Conservation (phyloP, 2,888 invertebrate species). For the Apomyelois bistriatella region DNA sequence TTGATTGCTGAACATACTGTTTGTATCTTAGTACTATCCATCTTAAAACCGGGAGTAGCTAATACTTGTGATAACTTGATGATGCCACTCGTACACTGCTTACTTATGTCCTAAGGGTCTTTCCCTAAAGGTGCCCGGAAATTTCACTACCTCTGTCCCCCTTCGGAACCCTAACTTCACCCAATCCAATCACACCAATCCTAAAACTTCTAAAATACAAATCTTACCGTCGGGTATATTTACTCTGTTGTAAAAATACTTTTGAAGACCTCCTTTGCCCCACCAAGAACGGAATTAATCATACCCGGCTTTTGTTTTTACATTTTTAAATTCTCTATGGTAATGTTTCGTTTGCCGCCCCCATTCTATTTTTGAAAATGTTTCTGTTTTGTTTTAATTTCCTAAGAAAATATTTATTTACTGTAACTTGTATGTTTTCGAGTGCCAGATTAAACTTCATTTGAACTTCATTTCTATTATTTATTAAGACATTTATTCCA, state of each 20-base stretch:
- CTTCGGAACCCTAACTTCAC: background rate
- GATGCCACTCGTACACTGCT: too few relatives aligned
- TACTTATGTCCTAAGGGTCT: too few relatives aligned
- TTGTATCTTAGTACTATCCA: too few relatives aligned
- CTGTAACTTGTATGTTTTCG: background rate
- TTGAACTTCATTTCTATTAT: background rate
- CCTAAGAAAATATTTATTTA: background rate
- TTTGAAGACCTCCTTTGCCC: constrained; percentile 8
- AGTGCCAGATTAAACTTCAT: background rate
- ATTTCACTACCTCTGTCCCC: too few relatives aligned
- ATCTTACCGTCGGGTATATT: background rate
- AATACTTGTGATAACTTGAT: too few relatives aligned
- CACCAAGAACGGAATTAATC: constrained; percentile 20
- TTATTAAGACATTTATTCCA: background rate
- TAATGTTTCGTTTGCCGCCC: constrained; percentile 7
- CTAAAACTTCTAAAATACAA: background rate
- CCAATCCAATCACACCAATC: background rate
- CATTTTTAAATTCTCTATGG: constrained; percentile 19
- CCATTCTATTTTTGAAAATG: background rate
- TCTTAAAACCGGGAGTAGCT: too few relatives aligned
- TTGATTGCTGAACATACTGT: too few relatives aligned
- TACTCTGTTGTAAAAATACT: background rate
- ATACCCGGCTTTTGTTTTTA: constrained; percentile 19
- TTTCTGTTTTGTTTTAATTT: background rate
- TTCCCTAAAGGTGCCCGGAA: too few relatives aligned